Evolutionary conservation across 1,140 invertebrate genomes (phyloP), one percentile per base, ranked within the genome.

Genomic region (Amyelois transitella): DNA sequence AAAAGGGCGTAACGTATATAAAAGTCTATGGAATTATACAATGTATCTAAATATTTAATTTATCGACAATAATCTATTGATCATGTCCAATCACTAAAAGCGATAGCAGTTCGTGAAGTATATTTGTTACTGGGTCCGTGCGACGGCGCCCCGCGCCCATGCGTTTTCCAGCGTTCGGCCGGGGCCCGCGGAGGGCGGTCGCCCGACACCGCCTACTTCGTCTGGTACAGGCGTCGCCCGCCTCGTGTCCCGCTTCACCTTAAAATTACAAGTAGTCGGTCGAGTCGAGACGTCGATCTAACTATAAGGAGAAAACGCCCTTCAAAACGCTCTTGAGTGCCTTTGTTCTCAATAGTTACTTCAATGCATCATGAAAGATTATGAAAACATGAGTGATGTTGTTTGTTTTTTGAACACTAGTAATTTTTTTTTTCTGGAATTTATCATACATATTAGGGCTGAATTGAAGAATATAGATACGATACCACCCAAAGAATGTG

Each of bases 151-250:
- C 79, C 81, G 81, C 83, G 72, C 78, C 68, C 77, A 75, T 75
- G 75, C 75, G 75, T 81, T 80, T 69, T 75, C 69, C 64, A 74
- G 69, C 75, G 70, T 66, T 74, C 66, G 77, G 68, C 73, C 77
- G 77, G 79, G 75, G 75, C 79, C 76, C 74, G 72, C 74, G 71
- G 81, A 84, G 81, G 83, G 83, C 83, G 81, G 77, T 76, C 81
- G 77, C 71, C 77, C 65, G 80, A 80, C 72, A 75, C 79, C 83
- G 81, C 83, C 83, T 84, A 86, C 83, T 81, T 86, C 77, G 81
- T 82, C 81, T 79, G 81, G 80, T 86, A 86, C 79, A 82, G 79
- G 82, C 80, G 80, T 80, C 75, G 73, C 69, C 75, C 71, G 77
- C 73, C 72, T 82, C 78, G 78, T 83, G 75, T 82, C 72, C 78